phyloP scores from a whole-genome alignment of 2,888 invertebrate species.

The Clunio marinus region DNA sequence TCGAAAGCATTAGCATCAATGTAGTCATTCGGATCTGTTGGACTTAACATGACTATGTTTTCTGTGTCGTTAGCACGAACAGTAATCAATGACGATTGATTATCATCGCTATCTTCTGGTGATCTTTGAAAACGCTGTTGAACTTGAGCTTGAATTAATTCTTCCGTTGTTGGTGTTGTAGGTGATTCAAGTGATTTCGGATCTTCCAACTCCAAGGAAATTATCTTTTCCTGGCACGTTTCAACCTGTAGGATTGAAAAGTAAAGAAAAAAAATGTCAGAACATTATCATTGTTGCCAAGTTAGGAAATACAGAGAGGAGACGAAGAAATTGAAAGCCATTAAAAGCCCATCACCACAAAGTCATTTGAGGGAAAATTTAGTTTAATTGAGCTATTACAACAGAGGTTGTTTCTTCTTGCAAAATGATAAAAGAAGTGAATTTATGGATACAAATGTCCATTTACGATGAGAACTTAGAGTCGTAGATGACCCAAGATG shows the following conservation, averaged over 20 bases:
- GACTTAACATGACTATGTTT: conserved; percentile 42
- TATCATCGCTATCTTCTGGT: conserved; percentile 57
- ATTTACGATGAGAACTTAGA: neutral
- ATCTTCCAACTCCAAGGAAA: conserved; percentile 76
- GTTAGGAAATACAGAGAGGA: neutral
- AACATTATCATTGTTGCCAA: conserved; percentile 20
- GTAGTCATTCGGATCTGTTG: conserved; percentile 32
- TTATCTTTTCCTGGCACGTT: conserved; percentile 86
- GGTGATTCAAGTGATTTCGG: conserved; percentile 57
- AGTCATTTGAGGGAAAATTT: conserved; percentile 26
- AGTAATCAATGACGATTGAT: conserved; percentile 53
- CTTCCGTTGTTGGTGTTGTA: conserved; percentile 49
- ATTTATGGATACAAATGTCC: conserved; percentile 10
- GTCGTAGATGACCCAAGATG: neutral
- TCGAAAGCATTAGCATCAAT: conserved; percentile 27
- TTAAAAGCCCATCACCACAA: conserved; percentile 35
- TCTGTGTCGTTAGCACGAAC: conserved; percentile 49
- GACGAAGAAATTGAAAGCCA: conserved; percentile 25
- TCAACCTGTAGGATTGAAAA: conserved; percentile 64
- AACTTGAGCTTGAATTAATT: conserved; percentile 49
- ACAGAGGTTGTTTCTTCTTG: neutral
- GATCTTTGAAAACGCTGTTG: conserved; percentile 48
- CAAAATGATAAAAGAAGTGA: conserved; percentile 2
- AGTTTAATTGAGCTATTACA: conserved; percentile 36
- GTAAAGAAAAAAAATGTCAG: conserved; percentile 1